Evolutionary conservation across 2,797 vertebrate genomes (phyloP), one percentile per base, ranked within the genome.

Genomic region (Acomys russatus): DNA sequence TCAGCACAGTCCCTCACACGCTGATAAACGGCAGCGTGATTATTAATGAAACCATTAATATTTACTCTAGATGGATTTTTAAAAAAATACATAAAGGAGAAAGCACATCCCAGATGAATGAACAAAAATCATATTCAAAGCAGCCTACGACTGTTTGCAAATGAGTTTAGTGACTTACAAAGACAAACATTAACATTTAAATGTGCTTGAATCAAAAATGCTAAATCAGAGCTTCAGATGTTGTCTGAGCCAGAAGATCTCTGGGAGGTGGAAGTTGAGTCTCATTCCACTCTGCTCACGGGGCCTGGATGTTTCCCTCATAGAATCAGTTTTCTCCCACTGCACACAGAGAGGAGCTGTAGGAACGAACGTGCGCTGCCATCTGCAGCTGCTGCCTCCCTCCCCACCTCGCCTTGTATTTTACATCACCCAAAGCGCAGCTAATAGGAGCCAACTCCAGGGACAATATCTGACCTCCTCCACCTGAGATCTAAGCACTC

Each of bases 391-490:
- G 35, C 51, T 70, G 51, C 74, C 0, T 9, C 71, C 94, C 71
- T 95, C 64, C 90, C 78, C 9, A 0, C 86, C 68, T 76, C 0
- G 59, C 68, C 88, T 96, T 74, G 68, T 83, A 51, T 33, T 85
- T 79, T 78, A 77, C 23, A 33, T 79, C 59, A 38, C 78, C 78
- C 38, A 18, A 95, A 97, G 88, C 51, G 92, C 73, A 56, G 44
- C 90, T 96, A 91, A 97, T 84, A 92, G 91, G 88, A 96, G 85
- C 86, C 93, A 73, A 94, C 74, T 95, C 96, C 76, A 74, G 90
- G 97, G 94, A 95, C 97, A 94, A 88, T 79, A 63, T 97, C 97
- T 95, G 96, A 97, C 79, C 92, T 97, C 95, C 84, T 93, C 93
- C 93, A 70, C 78, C 88, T 51, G 90, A 87, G 80, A 94, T 90